Percentiles rank a stretch among this genome's conserved stretches.
These are phyloP conservation scores for Heliconius hermathena DNA, from an alignment of 1,140 invertebrate species.

Conservation along the genomic window DNA sequence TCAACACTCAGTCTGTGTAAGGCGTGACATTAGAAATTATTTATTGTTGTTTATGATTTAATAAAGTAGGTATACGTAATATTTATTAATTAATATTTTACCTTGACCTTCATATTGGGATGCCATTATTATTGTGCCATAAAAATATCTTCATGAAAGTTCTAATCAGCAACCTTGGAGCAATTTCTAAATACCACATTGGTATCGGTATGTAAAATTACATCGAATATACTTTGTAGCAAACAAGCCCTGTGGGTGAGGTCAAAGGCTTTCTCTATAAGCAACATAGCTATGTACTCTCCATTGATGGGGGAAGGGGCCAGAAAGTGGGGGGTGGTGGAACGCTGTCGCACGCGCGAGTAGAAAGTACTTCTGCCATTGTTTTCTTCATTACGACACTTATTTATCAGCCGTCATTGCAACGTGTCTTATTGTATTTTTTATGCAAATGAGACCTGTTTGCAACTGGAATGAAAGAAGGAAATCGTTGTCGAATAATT, in stretches of 20 bases:
- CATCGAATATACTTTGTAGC: constrained; percentile 52
- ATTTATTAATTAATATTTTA: constrained; percentile 13
- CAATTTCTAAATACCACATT: constrained; percentile 47
- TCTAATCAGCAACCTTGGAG: constrained; percentile 33
- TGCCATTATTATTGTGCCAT: constrained; percentile 26
- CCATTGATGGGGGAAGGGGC: constrained; percentile 45
- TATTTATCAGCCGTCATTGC: constrained; percentile 70
- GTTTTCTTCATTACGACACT: constrained; percentile 78
- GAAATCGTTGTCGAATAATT: constrained; percentile 26
- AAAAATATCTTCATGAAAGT: constrained; percentile 32
- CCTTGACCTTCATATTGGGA: constrained; percentile 20
- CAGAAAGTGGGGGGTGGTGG: constrained; percentile 47
- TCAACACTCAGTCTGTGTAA: neutral
- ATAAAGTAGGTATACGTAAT: neutral
- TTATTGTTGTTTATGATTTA: neutral
- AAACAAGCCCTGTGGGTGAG: constrained; percentile 62
- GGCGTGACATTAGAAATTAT: neutral
- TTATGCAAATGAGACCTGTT: constrained; percentile 63
- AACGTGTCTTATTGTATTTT: constrained; percentile 66
- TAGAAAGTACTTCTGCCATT: constrained; percentile 74
- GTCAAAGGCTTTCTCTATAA: constrained; percentile 76
- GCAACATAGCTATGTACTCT: constrained; percentile 53
- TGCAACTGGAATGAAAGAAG: constrained; percentile 34
- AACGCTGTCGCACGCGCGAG: constrained; percentile 58
- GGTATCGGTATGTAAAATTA: constrained; percentile 43